Evolutionary conservation across 2,888 invertebrate species (phyloP), one percentile per base, ranked within the genome.

Genomic region (Scaeva pyrastri): DNA sequence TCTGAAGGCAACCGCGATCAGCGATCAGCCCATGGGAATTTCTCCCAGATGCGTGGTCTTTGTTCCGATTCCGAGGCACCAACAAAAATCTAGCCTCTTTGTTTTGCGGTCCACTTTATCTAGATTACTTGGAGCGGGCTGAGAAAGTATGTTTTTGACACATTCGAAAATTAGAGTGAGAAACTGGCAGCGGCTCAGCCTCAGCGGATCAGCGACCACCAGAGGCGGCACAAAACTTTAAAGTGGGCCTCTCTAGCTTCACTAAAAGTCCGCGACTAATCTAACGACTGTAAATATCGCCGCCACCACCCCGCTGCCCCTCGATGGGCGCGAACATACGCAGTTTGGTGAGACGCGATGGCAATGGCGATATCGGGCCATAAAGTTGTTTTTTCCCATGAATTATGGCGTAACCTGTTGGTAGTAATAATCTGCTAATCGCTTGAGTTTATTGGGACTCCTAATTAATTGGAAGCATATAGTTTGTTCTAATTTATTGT

Each of bases 381-480:
- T 31, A 52, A 45, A 14, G 21, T 23, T 52, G 58, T 80, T 81
- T 77, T 86, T 76, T 86, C 82, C 82, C 86, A 86, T 86, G 86
- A 86, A 86, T 77, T 86, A 86, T 86, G 82, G 86, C 82, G 73
- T 82, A 86, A 86, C 86, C 82, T 86, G 86, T 86, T 86, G 82
- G 77, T 41, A 52, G 52, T 39, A 74, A 82, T 74, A 78, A 82
- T 86, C 86, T 82, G 82, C 82, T 86, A 86, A 86, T 86, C 86
- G 82, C 70, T 71, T 64, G 62, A 78, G 77, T 82, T 86, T 86
- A 86, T 86, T 86, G 82, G 86, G 86, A 77, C 77, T 82, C 82
- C 86, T 82, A 86, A 86, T 86, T 86, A 86, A 86, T 86, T 86
- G 86, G 77, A 86, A 71, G 77, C 82, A 82, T 81, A 70, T 82